Percentiles rank a stretch among this genome's conserved stretches.
Evolutionary conservation across 1,140 invertebrate genomes (phyloP).

Genomic region (Formica selysi): DNA sequence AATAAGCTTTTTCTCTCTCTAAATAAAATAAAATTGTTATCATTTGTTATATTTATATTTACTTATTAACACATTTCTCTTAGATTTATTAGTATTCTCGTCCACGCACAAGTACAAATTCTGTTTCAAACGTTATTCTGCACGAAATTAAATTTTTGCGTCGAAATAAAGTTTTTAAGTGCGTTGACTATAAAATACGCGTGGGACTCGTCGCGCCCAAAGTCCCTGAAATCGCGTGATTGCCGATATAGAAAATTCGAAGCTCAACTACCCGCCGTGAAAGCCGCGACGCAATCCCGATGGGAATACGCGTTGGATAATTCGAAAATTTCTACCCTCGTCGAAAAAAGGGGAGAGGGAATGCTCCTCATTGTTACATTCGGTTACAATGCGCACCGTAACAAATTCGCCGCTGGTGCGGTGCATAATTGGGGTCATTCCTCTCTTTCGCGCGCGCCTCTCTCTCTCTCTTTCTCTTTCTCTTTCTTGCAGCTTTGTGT

Average conservation of each 20-base stretch:
- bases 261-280: conserved; percentile 18
- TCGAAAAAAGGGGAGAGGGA: conserved; percentile 33
- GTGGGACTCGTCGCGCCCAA: conserved; percentile 26
- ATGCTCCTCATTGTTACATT: conserved; percentile 55
- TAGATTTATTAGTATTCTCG: not conserved
- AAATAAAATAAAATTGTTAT: not conserved
- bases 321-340: conserved; percentile 67
- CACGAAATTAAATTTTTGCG: not conserved
- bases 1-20: not conserved
- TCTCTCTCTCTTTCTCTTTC: not conserved
- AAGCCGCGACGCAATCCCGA: conserved; percentile 32
- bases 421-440: conserved; percentile 69
- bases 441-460: conserved; percentile 62
- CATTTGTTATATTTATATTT: not conserved
- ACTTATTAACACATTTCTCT: not conserved
- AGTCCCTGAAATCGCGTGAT: conserved; percentile 31
- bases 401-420: conserved; percentile 70
- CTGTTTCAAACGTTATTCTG: not conserved
- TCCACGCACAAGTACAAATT: not conserved
- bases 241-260: conserved; percentile 40
- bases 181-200: conserved; percentile 41
- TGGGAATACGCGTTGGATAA: conserved; percentile 23
- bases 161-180: not conserved
- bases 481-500: conserved; percentile 45
- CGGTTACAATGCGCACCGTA: conserved; percentile 63